These are phyloP conservation scores for Magallana ariakensis DNA, from an alignment of 1,140 invertebrate species.

Conservation along the genomic window DNA sequence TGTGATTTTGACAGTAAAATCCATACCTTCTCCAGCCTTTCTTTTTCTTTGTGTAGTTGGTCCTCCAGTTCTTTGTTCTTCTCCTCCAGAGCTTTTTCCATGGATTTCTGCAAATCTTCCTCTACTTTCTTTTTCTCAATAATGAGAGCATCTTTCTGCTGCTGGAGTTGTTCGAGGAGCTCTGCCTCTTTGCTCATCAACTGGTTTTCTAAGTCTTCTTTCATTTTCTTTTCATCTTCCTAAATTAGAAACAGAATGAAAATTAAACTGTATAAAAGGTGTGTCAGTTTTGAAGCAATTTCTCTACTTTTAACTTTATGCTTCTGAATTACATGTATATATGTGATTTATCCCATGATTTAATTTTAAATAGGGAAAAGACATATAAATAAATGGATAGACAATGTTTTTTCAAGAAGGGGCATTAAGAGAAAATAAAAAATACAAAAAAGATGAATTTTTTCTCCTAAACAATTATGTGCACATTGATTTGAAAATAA, in stretches of 20 bases:
- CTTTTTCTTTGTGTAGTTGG: conserved; percentile 66
- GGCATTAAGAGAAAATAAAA: no score
- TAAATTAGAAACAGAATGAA: conserved; percentile 55
- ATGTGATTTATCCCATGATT: no score
- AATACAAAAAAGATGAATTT: no score
- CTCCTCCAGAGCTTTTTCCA: conserved; percentile 72
- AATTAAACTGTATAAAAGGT: not conserved
- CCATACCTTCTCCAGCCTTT: conserved; percentile 68
- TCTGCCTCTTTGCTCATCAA: conserved; percentile 66
- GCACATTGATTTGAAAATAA: no score
- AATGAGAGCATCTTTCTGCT: conserved; percentile 57
- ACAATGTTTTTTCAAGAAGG: no score
- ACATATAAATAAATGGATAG: no score
- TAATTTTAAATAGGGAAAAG: no score
- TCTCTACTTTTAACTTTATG: no score
- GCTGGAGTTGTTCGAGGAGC: conserved; percentile 62
- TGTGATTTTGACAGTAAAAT: no score
- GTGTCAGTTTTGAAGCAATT: no score
- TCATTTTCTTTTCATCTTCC: conserved; percentile 70
- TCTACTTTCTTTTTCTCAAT: conserved; percentile 69
- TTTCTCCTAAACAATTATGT: no score
- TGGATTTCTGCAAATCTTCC: conserved; percentile 69
- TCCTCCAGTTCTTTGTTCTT: conserved; percentile 73
- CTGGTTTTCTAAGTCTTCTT: conserved; percentile 69
- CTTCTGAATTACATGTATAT: no score